A percentile compares a stretch with the other conserved stretches of the same genome.
phyloP scores from a whole-genome alignment of 2,113 vertebrate genomes.

The Macaca nemestrina region DNA sequence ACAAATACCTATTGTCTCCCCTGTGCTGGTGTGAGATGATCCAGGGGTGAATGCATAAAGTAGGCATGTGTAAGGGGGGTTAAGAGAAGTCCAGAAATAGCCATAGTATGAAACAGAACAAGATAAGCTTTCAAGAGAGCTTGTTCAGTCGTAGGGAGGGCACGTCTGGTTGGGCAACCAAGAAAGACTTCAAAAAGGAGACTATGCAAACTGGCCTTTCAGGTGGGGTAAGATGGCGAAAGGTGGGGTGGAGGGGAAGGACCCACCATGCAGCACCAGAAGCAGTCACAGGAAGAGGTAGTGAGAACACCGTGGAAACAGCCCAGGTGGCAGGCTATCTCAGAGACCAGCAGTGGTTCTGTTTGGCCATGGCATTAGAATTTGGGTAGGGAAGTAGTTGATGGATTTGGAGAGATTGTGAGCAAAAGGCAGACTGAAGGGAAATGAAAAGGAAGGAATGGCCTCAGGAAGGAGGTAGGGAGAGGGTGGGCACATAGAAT shows the following conservation, averaged over 20 bases:
- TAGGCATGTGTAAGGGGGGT: not conserved
- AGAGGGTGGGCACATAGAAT: rapidly evolving
- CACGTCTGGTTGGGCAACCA: not conserved
- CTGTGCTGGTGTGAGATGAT: not conserved
- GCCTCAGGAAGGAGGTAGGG: not conserved
- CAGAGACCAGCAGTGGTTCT: not conserved
- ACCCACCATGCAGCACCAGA: not conserved
- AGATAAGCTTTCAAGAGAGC: not conserved
- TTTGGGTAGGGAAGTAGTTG: not conserved
- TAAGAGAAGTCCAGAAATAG: not conserved
- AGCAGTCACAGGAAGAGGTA: not conserved
- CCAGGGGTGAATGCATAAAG: not conserved
- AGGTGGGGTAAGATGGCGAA: not conserved
- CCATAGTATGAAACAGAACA: not conserved
- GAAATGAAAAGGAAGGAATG: not conserved
- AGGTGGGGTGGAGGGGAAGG: not conserved
- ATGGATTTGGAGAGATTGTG: not conserved
- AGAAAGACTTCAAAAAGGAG: not conserved
- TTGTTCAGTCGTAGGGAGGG: not conserved
- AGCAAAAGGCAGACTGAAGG: not conserved
- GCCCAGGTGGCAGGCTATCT: rapidly evolving
- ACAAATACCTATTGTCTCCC: not conserved
- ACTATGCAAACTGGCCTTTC: not conserved
- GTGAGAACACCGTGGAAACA: not conserved
- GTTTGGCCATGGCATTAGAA: not conserved